Conservation (phyloP, 2,797 vertebrate species). For the Phrynocephalus vlangalii region DNA sequence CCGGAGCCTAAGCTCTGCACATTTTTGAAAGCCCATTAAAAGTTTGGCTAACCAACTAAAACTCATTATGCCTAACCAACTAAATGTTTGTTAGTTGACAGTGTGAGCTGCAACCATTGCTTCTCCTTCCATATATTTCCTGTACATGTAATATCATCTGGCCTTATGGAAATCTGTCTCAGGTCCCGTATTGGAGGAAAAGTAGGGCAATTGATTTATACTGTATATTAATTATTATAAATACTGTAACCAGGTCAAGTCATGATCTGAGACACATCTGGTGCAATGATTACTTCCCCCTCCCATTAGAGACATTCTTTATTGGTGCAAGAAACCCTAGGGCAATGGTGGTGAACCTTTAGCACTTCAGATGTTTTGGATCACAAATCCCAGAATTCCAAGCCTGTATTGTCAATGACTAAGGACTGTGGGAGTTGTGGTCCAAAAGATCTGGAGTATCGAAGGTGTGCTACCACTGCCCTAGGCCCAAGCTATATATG, state of each 20-base stretch:
- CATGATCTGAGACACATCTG: not conserved
- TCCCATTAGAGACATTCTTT: not conserved
- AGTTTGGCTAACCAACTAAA: not conserved
- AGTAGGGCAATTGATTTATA: too few species aligned
- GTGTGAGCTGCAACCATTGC: not conserved
- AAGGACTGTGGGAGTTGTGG: too few species aligned
- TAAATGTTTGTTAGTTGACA: not conserved
- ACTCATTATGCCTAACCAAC: not conserved
- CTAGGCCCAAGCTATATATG: not conserved
- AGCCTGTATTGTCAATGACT: too few species aligned
- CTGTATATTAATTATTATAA: not conserved
- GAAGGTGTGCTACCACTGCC: too few species aligned
- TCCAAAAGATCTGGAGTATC: too few species aligned
- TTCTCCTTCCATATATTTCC: not conserved
- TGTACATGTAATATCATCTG: not conserved
- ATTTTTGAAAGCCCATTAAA: too few species aligned
- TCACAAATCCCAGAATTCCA: too few species aligned
- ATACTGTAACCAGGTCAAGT: not conserved
- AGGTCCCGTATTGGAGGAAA: too few species aligned
- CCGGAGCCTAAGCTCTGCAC: too few species aligned
- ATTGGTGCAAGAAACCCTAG: not conserved
- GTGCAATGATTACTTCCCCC: not conserved
- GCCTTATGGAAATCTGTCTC: not conserved
- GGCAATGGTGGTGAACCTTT: too few species aligned
- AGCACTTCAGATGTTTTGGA: too few species aligned